A percentile compares a stretch with the other conserved stretches of the same genome.
phyloP scores from a whole-genome alignment of 2,888 invertebrate genomes.

The Prostheceraeus crozeri region DNA sequence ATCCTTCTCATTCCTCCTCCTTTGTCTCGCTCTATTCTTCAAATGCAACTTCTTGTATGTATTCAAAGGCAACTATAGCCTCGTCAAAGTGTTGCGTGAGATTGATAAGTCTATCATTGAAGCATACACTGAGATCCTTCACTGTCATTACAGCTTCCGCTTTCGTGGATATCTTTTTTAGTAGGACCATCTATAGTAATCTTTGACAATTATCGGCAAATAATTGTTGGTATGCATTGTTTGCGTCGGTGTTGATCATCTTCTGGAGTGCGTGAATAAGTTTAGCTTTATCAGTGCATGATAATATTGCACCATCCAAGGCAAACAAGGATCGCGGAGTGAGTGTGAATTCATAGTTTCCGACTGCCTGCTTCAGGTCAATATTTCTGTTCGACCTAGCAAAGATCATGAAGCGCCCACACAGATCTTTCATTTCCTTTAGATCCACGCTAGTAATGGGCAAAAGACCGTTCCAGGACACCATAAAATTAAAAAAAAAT shows the following conservation, averaged over 20 bases:
- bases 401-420: conserved; percentile 36
- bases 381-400: conserved; percentile 36
- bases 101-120: conserved; percentile 26
- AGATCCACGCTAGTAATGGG: no score
- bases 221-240: no score
- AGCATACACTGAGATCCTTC: conserved; percentile 14
- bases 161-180: conserved; percentile 23
- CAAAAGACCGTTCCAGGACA: no score
- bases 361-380: conserved; percentile 31
- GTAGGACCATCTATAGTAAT: no score
- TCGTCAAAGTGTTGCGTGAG: background rate
- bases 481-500: no score
- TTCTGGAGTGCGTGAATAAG: conserved; percentile 32
- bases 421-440: conserved; percentile 36
- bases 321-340: conserved; percentile 34
- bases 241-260: no score
- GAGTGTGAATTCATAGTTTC: conserved; percentile 29
- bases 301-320: conserved; percentile 28
- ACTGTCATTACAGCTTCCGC: conserved; percentile 28
- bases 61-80: conserved; percentile 14
- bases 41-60: no score
- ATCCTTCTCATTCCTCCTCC: conserved; percentile 27
- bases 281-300: conserved; percentile 28
- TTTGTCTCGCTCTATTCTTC: conserved; percentile 34
- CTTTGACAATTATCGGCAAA: no score